Base-by-base conservation (phyloP, 2,113 vertebrate genomes). In the Microtus ochrogaster region DNA sequence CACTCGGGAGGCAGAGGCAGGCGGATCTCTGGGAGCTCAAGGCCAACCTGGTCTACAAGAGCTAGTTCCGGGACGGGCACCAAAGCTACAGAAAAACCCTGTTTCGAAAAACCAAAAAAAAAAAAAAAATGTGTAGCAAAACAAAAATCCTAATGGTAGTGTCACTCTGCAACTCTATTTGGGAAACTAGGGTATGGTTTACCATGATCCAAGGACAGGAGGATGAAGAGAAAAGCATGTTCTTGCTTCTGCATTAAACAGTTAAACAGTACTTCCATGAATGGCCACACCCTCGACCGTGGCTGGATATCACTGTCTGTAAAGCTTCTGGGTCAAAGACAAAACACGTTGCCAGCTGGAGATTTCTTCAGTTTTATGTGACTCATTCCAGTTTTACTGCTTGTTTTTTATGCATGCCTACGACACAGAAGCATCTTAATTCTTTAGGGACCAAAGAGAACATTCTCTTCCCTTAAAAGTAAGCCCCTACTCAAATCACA, bases 121-220 rank as follows among this genome's bases (percentile, higher is more conserved):
- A n/a, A n/a, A n/a, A n/a, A n/a, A n/a, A n/a, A n/a, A 52, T 90
- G 41, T 16, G 97, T 95, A 96, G 73, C 36, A 13, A 52, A 49
- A 47, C 10, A 97, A 97, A 96, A 82, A 17, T 97, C 39, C 24
- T 92, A 52, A 52, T 87, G 49, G n/a, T 86, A 70, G 92, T 92
- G 39, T 0, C 0, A 12, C 3, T 52, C 96, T 86, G 33, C 81
- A 96, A 97, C n/a, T 74, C 22, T n/a, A 30, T 7, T 33, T 52
- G 95, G 88, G 66, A 96, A 97, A 41, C 19, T 26, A 94, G 73
- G 30, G 39, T 84, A 97, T 83, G 58, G 41, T 16, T 84, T 6
- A 2, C 30, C 83, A 44, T 1, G 28, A 26, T 96, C 61, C 83
- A 78, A 94, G 5, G 44, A 85, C 39, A 91, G 70, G 91, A 72